Percentiles rank a stretch among this genome's conserved stretches.
Conservation (phyloP, 2,888 invertebrate genomes). For the Deilephila elpenor region DNA sequence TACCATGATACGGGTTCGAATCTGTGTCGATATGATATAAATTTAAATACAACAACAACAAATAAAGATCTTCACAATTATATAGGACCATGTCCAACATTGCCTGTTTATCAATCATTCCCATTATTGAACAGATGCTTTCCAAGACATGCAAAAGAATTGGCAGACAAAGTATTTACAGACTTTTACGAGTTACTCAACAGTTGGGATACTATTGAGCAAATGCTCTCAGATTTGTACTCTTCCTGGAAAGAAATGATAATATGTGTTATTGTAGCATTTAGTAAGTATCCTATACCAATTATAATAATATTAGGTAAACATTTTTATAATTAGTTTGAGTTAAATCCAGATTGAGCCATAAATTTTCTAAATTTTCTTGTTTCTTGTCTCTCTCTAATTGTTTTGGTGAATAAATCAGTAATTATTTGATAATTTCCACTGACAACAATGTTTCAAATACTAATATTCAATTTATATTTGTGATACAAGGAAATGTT, state of each 20-base stretch:
- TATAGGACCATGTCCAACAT: constrained; percentile 90
- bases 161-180: constrained; percentile 86
- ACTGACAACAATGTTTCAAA: too few relatives aligned
- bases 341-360: too few relatives aligned
- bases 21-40: constrained; percentile 90
- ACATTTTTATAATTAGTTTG: too few relatives aligned
- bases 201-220: constrained; percentile 94
- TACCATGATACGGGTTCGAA: constrained; percentile 89
- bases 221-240: constrained; percentile 94
- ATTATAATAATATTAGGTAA: too few relatives aligned
- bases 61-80: constrained; percentile 74
- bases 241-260: constrained; percentile 95
- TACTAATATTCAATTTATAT: too few relatives aligned
- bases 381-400: too few relatives aligned
- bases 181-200: constrained; percentile 93
- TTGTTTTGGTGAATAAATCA: too few relatives aligned
- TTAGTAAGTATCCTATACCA: constrained; percentile 85
- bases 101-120: constrained; percentile 91
- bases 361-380: too few relatives aligned
- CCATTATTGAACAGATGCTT: constrained; percentile 95
- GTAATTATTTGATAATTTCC: too few relatives aligned
- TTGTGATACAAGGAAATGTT: too few relatives aligned
- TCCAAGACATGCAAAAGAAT: constrained; percentile 88
- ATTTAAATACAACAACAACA: constrained; percentile 80
- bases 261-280: constrained; percentile 90